Evolutionary conservation across 2,888 invertebrate genomes (phyloP), one percentile per base, ranked within the genome.

Genomic region (Troilus luridus): DNA sequence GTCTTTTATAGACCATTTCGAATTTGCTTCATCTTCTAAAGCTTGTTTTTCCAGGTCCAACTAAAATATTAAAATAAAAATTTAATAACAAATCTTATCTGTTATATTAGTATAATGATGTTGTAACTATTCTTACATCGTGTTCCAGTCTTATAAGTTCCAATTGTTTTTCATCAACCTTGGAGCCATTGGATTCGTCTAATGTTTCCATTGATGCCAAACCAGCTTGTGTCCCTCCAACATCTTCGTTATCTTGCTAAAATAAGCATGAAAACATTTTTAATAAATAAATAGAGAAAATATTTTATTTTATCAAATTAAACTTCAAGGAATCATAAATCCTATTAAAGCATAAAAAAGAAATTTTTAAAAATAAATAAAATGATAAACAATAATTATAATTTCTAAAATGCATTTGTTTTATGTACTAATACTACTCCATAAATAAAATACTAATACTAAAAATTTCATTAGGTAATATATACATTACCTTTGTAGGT

Each of bases 181-280:
- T 95, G 94, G 93, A 96, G 96, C 92, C 93, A 88, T 92, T 92
- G 27, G 92, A 92, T 93, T 97, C 97, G 93, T 97, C 97, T 88
- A 97, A 94, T 0, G 97, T 97, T 94, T 97, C 97, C 95, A 97
- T 96, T 11, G 97, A 97, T 1, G 97, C 97, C 90, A 97, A 95
- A 41, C 97, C 96, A 11, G 97, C 97, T 93, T 96, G 92, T 60
- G 21, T 19, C 56, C 60, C 92, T 27, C 54, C 90, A 11, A 54
- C 91, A 14, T 89, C 88, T 62, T 91, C 92, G 58, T 90, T 89
- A 64, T 91, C 92, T 91, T 92, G 56, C 56, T 10, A 27, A 77
- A 24, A 64, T 64, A 64, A 64, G 64, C n/a, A n/a, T n/a, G 12
- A n/a, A 24, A 14, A 24, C 24, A 67, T 12, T 14, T 12, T 11